Evolutionary conservation across 1,140 invertebrate species (phyloP), one percentile per base, ranked within the genome.

Genomic region (Glossosoma conforme): DNA sequence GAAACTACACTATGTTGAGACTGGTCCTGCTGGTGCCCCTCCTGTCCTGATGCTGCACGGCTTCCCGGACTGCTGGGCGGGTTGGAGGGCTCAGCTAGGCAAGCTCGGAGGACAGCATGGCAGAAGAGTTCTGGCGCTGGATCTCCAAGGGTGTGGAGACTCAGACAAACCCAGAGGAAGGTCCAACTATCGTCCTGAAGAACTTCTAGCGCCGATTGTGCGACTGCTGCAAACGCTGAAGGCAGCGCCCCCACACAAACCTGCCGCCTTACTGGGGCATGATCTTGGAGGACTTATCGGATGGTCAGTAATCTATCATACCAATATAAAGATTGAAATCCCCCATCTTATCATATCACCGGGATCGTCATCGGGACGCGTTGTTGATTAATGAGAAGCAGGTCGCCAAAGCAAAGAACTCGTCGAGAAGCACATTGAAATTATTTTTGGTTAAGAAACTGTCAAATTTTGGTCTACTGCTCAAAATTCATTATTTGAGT

Each of bases 111-210:
- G 21, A 9, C 20, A 33, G 0, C 65, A 50, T 60, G n/a, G n/a
- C n/a, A n/a, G n/a, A n/a, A 87, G 85, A 56, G 82, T 88, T 14
- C 75, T 90, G 8, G 86, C 87, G 13, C 64, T 91, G 38, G 88
- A 91, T 70, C 66, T 88, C 56, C 83, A 89, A 67, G 89, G 89
- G 18, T 93, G 89, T 64, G 86, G 85, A 2, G 83, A 89, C 58
- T 87, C 87, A 1, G 87, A 89, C 54, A 90, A 90, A 66, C 89
- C 89, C n/a, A 60, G 61, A 14, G 79, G 75, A 25, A 68, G 77
- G 21, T 63, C 68, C 20, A 74, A 74, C 32, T 93, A 93, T 61
- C 69, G 66, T 38, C 69, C 84, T 14, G 68, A 79, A 21, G 69
- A 73, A 32, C 62, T 92, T 13, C 67, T 61, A 91, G 1, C 73